Conservation (phyloP, 35 echinoderm and acorn worm species). For the Chiridota heheva region DNA sequence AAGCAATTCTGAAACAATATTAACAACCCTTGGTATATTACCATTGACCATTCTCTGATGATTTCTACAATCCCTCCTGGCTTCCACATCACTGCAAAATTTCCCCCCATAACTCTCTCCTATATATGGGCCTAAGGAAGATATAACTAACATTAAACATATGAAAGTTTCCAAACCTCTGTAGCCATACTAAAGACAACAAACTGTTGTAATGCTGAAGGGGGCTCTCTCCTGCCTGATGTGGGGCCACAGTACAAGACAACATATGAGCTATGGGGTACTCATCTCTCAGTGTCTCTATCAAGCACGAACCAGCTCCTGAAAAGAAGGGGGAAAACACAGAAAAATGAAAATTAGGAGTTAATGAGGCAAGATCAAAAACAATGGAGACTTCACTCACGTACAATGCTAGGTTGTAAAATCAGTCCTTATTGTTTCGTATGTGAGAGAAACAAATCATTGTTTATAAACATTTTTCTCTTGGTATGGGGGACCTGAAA, state of each 20-base stretch:
- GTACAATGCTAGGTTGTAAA: no score
- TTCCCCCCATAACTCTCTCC: not conserved
- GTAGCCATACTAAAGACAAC: constrained; percentile 75
- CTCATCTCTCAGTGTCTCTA: constrained; percentile 72
- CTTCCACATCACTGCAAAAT: not conserved
- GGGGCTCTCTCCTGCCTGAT: constrained; percentile 80
- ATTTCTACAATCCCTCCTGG: not conserved
- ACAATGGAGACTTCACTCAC: no score
- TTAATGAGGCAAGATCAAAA: no score
- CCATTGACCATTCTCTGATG: not conserved
- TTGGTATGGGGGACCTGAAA: no score
- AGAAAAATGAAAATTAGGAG: not conserved
- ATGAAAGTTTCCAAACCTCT: constrained; percentile 51
- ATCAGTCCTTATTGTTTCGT: no score
- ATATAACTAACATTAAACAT: not conserved
- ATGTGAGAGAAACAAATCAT: no score
- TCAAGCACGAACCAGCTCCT: constrained; percentile 81
- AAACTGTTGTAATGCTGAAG: constrained; percentile 89
- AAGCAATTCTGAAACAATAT: no score
- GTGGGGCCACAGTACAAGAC: constrained; percentile 67
- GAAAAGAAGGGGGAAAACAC: constrained; percentile 1
- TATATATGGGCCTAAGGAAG: not conserved
- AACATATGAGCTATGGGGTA: constrained; percentile 85
- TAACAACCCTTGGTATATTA: not conserved
- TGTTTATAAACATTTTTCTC: no score